Evolutionary conservation across 2,797 vertebrate species (phyloP).

Genomic region (Sus cebifrons): DNA sequence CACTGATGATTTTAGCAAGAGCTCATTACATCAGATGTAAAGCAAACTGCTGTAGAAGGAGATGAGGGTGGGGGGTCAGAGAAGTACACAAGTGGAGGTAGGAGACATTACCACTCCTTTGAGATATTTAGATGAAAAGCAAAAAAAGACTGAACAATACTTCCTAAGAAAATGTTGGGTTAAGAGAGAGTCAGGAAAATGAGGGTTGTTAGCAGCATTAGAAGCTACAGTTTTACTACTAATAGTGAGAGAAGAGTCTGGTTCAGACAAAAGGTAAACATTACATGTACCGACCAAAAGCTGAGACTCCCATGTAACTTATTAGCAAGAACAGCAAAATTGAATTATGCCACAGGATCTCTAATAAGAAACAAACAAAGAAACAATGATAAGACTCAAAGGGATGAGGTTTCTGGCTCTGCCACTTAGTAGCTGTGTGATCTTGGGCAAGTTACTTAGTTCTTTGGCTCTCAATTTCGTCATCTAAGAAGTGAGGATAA

Average conservation of each 20-base stretch:
- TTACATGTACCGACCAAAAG: neutral
- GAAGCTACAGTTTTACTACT: neutral
- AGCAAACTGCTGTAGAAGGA: neutral
- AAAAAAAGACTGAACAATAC: neutral
- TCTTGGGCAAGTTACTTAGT: neutral
- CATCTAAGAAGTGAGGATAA: neutral
- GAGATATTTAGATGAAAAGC: neutral
- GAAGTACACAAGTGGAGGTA: neutral
- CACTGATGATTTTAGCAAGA: neutral
- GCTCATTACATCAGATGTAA: neutral
- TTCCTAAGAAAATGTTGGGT: neutral
- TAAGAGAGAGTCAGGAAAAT: neutral
- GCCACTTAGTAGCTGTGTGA: neutral
- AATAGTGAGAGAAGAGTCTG: neutral
- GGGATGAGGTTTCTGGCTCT: neutral
- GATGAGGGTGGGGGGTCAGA: neutral
- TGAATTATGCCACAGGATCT: neutral
- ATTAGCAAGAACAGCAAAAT: constrained; percentile 46
- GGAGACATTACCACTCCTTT: neutral
- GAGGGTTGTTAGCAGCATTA: neutral
- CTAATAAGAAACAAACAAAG: neutral
- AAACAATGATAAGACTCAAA: neutral
- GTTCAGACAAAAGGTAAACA: neutral
- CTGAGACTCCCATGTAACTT: neutral
- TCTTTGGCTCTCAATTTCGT: neutral